Evolutionary conservation across 2,888 invertebrate genomes (phyloP).

Genomic region (Eupithecia subumbrata): DNA sequence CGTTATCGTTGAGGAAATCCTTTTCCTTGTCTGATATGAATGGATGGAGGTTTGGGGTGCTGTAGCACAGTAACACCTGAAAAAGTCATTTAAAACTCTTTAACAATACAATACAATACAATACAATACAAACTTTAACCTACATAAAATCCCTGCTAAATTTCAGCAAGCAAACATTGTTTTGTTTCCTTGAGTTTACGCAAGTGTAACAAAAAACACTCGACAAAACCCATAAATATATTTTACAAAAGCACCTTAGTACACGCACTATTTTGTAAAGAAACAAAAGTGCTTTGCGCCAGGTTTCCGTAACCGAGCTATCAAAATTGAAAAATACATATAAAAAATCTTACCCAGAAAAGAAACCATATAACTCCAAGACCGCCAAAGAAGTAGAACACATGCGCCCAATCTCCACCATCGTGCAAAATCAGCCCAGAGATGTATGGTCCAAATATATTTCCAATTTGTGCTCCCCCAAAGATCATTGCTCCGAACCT

Average conservation of each 20-base stretch:
- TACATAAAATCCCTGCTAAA: too few relatives aligned
- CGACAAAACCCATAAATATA: too few relatives aligned
- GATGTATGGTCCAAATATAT: slow-evolving; percentile 78
- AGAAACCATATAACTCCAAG: slow-evolving; percentile 82
- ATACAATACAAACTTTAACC: too few relatives aligned
- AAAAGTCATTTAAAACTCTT: slow-evolving; percentile 10
- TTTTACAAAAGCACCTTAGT: too few relatives aligned
- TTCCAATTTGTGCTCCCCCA: slow-evolving; percentile 83
- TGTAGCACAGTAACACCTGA: slow-evolving; percentile 75
- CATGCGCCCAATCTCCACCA: slow-evolving; percentile 82
- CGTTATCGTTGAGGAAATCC: slow-evolving; percentile 79
- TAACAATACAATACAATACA: too few relatives aligned
- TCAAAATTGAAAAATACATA: neutral
- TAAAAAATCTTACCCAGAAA: slow-evolving; percentile 67
- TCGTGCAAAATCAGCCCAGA: slow-evolving; percentile 75
- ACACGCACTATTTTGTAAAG: neutral
- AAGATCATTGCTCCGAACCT: slow-evolving; percentile 84
- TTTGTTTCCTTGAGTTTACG: too few relatives aligned
- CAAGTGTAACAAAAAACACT: too few relatives aligned
- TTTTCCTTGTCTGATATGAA: slow-evolving; percentile 81
- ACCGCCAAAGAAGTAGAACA: slow-evolving; percentile 84
- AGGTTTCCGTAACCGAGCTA: neutral
- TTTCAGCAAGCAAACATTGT: neutral
- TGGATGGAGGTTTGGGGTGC: slow-evolving; percentile 78
- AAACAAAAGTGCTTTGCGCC: neutral